Conservation (phyloP, 1,140 invertebrate genomes). For the Caenorhabditis elegans region DNA sequence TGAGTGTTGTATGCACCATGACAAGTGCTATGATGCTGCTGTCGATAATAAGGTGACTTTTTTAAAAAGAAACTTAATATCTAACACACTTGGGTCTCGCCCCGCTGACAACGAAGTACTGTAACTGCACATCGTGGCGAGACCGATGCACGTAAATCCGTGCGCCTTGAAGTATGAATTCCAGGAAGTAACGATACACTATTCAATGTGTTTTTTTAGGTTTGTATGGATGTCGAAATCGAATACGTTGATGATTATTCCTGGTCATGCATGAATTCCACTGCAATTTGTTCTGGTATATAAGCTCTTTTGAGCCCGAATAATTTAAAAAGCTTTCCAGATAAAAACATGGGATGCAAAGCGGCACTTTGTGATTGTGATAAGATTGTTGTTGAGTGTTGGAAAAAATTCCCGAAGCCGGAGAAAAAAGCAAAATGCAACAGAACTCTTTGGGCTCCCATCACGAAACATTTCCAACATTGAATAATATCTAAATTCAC, state of each 20-base stretch:
- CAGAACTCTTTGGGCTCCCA: background rate
- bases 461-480: constrained; percentile 2
- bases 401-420: constrained; percentile 34
- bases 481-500: background rate
- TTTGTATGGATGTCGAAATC: constrained; percentile 35
- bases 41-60: constrained; percentile 18
- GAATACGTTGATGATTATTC: constrained; percentile 39
- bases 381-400: constrained; percentile 26
- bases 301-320: background rate
- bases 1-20: constrained; percentile 35
- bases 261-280: constrained; percentile 29
- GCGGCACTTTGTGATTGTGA: constrained; percentile 42
- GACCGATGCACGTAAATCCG: no score
- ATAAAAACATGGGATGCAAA: constrained; percentile 20
- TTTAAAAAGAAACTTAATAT: background rate
- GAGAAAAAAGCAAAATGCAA: constrained; percentile 31
- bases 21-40: constrained; percentile 38
- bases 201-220: background rate
- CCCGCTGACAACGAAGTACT: no score
- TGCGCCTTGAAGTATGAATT: no score
- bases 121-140: no score
- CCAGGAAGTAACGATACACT: no score
- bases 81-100: no score
- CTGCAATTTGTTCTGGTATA: constrained; percentile 36
- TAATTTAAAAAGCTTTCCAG: background rate